phyloP scores from a whole-genome alignment of 2,113 vertebrate species.

The Mormyrus lacerda region DNA sequence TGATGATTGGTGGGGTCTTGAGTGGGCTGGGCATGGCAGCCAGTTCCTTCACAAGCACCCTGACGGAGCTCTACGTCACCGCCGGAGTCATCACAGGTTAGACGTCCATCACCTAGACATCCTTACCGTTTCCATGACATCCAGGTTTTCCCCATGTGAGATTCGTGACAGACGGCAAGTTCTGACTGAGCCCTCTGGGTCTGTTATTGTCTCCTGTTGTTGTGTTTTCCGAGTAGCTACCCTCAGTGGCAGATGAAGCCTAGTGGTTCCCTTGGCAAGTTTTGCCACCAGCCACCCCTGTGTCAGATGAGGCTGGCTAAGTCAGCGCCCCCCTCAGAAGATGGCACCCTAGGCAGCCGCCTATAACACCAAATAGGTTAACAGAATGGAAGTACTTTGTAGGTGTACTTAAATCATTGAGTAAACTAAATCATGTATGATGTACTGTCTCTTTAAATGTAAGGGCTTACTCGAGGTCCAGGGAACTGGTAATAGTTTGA shows the following conservation, averaged over 20 bases:
- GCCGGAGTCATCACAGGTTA: constrained; percentile 70
- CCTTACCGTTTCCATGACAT: background rate
- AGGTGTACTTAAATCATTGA: background rate
- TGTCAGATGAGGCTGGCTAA: background rate
- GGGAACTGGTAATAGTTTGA: background rate
- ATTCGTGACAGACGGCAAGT: background rate
- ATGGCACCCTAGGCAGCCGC: background rate
- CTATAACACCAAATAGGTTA: background rate
- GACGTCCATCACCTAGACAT: background rate
- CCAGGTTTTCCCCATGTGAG: background rate
- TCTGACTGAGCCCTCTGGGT: background rate
- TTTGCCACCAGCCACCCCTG: background rate
- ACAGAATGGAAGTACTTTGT: background rate
- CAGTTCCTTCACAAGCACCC: constrained; percentile 64
- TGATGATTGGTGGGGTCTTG: constrained; percentile 71
- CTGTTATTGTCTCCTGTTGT: background rate
- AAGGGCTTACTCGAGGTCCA: background rate
- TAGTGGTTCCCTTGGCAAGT: background rate
- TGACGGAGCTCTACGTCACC: constrained; percentile 66
- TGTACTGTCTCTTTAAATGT: background rate
- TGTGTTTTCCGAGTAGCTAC: background rate
- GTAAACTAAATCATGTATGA: background rate
- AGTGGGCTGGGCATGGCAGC: constrained; percentile 71
- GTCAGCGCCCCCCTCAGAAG: background rate
- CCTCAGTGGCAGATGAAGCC: background rate